phyloP scores from a whole-genome alignment of 2,888 invertebrate species.

The Sepiola atlantica region DNA sequence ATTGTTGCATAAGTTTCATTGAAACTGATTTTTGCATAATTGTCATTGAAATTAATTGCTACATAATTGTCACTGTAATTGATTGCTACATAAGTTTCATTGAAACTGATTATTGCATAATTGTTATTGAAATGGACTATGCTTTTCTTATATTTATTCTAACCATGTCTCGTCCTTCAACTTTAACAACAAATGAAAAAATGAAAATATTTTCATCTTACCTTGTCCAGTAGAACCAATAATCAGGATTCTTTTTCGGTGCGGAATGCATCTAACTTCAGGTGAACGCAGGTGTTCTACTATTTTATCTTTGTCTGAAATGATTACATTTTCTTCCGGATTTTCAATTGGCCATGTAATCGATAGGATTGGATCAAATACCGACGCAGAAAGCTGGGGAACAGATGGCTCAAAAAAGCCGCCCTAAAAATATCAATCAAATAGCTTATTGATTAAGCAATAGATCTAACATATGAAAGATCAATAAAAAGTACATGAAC shows the following conservation, averaged over 20 bases:
- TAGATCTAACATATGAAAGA: too few species aligned
- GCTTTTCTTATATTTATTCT: too few species aligned
- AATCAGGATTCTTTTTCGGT: conserved; percentile 50
- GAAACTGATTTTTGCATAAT: too few species aligned
- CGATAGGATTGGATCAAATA: conserved; percentile 50
- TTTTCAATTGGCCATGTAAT: conserved; percentile 50
- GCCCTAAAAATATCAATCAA: conserved; percentile 47
- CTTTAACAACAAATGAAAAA: neutral
- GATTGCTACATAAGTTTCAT: too few species aligned
- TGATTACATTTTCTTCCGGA: conserved; percentile 11
- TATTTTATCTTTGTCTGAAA: conserved; percentile 49
- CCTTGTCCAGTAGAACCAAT: conserved; percentile 51
- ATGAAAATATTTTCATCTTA: neutral
- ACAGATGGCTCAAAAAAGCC: conserved; percentile 48
- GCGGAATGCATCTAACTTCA: neutral
- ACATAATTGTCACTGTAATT: too few species aligned
- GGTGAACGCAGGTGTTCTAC: neutral
- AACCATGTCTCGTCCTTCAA: too few species aligned
- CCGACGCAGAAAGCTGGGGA: conserved; percentile 25
- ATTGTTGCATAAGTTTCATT: too few species aligned
- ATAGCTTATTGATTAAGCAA: neutral
- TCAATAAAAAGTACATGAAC: too few species aligned
- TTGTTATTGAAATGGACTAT: too few species aligned
- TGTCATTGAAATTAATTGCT: too few species aligned
- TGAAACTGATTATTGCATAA: too few species aligned